Percentiles rank a stretch among this genome's conserved stretches.
These are phyloP conservation scores for Drosophila kanapiae DNA, from an alignment of 1,140 invertebrate species.

Conservation along the genomic window DNA sequence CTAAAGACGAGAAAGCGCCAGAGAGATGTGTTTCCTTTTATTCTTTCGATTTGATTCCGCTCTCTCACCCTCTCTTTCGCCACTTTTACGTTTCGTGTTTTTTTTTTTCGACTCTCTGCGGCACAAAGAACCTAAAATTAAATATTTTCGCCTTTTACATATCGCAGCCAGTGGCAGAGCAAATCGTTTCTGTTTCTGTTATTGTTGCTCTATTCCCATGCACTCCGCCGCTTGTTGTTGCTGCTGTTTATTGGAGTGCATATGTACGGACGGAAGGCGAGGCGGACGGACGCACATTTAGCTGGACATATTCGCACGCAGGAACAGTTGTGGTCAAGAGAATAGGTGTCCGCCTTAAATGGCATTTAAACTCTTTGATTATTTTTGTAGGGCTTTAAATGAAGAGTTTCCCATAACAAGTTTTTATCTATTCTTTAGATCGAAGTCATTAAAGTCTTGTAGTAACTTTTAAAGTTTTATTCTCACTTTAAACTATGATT, in stretches of 20 bases:
- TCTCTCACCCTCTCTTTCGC: constrained; percentile 20
- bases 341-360: not conserved
- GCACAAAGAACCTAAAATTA: constrained; percentile 83
- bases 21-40: constrained; percentile 59
- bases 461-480: not conserved
- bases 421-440: no score
- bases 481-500: no score
- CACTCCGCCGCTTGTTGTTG: constrained; percentile 21
- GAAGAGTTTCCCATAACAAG: not conserved
- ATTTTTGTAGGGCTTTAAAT: not conserved
- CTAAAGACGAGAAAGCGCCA: constrained; percentile 67
- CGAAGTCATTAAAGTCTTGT: not conserved
- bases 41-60: constrained; percentile 48
- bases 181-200: constrained; percentile 54
- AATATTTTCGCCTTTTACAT: constrained; percentile 84
- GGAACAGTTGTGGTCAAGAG: constrained; percentile 14
- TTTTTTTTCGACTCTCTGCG: constrained; percentile 48
- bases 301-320: constrained; percentile 41
- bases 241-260: constrained; percentile 64
- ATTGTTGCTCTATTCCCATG: constrained; percentile 34
- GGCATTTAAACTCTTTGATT: no score
- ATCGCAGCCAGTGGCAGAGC: constrained; percentile 76
- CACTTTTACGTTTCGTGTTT: constrained; percentile 23
- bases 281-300: constrained; percentile 27
- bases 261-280: constrained; percentile 26